These are phyloP conservation scores for Microcebus jonahi DNA, from an alignment of 2,113 vertebrate species.

Conservation along the genomic window DNA sequence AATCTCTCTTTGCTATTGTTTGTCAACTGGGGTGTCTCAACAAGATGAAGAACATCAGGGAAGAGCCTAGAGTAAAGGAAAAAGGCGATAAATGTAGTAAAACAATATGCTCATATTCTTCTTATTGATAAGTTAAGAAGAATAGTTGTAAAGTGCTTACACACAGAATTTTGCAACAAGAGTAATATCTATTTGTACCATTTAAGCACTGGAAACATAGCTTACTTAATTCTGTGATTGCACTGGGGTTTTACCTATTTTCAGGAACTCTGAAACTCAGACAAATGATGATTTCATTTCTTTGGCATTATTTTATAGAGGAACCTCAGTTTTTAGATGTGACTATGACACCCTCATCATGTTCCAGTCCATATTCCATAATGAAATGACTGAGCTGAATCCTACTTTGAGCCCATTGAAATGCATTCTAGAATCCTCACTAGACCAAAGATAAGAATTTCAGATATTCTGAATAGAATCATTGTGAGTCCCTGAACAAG, in stretches of 20 bases:
- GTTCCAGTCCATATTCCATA: not conserved
- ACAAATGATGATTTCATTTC: not conserved
- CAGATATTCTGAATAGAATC: conserved; percentile 25
- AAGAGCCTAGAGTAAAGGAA: conserved; percentile 76
- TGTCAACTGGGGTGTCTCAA: conserved; percentile 77
- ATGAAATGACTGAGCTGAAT: not conserved
- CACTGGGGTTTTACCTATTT: not conserved
- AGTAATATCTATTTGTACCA: not conserved
- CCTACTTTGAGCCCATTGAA: not conserved
- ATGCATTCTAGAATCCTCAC: not conserved
- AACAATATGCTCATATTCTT: not conserved
- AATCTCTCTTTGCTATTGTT: conserved; percentile 78
- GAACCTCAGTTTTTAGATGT: conserved; percentile 5
- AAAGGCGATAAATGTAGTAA: conserved; percentile 65
- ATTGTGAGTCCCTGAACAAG: not conserved
- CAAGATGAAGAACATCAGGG: conserved; percentile 72
- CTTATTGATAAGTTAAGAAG: conserved; percentile 34
- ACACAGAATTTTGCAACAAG: not conserved
- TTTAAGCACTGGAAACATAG: not conserved
- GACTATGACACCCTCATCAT: not conserved
- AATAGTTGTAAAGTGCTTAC: conserved; percentile 38
- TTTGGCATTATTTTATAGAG: not conserved
- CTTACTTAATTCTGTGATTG: not conserved
- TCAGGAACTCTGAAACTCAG: conserved; percentile 29
- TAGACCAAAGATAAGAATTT: not conserved